Base-by-base conservation (phyloP, 2,797 vertebrate genomes). In the Pseudotriccus pelzelni region DNA sequence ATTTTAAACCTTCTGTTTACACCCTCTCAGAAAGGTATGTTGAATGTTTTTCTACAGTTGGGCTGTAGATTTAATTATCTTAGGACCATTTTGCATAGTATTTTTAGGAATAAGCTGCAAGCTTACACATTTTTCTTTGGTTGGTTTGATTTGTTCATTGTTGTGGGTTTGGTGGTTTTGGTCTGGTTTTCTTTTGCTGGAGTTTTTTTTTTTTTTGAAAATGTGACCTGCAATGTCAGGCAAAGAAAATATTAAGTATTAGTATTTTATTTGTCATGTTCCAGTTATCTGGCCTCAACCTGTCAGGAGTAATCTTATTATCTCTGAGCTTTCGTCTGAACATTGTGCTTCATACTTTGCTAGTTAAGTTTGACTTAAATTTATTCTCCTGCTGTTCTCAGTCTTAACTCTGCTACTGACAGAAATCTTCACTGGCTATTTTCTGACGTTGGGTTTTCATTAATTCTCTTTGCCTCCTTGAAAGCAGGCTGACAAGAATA, bases 361-460 rank as follows among this genome's bases (percentile, higher is more conserved):
- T 24, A 49, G 41, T 64, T 69, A 87, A 90, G 43, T 88, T 47
- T 93, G 58, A 67, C 41, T 94, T 30, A 89, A 37, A 78, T 93
- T 81, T 90, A 83, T 96, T 94, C 78, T 95, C 18, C 49, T 91
- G 37, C 15, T 64, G 23, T 77, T 87, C 52, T 85, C 49, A 67
- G 52, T 68, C 66, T 78, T 93, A 90, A 87, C 66, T 67, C 32
- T 91, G n/a, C 55, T 87, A 79, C 63, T 74, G 83, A 84, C 62
- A 95, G 85, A 95, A 93, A 66, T 68, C 55, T 84, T 90, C 0
- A 0, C 46, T 69, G 63, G 44, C 63, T 96, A 36, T 93, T 96
- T 94, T 93, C 63, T 90, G 84, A 68, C 1, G 13, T 77, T 28
- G 53, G 64, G 44, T 84, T 93, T 96, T 93, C 87, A 87, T 86